Evolutionary conservation across 2,888 invertebrate genomes (phyloP).

Genomic region (Lithophane semibrunnea): DNA sequence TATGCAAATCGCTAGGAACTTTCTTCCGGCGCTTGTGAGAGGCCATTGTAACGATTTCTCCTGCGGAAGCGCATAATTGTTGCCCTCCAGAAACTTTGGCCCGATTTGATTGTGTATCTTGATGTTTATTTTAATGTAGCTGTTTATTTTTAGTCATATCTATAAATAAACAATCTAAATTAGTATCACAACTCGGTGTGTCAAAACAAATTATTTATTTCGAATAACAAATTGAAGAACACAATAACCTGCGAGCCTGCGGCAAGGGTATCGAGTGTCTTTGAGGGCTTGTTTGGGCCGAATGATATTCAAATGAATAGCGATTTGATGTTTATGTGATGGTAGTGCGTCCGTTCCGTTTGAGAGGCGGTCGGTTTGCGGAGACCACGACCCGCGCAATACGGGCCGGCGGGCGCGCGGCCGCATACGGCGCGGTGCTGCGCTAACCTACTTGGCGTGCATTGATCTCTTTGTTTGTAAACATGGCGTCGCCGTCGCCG

Average conservation of each 20-base stretch:
- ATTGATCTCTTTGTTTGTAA: slow-evolving; percentile 91
- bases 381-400: slow-evolving; percentile 89
- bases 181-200: slow-evolving; percentile 9
- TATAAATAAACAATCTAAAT: slow-evolving; percentile 43
- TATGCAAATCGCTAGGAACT: slow-evolving; percentile 89
- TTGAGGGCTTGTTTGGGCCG: slow-evolving; percentile 9
- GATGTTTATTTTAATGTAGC: slow-evolving; percentile 24
- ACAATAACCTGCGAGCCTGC: slow-evolving; percentile 5
- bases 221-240: slow-evolving; percentile 11
- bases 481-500: slow-evolving; percentile 84
- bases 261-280: slow-evolving; percentile 9
- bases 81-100: slow-evolving; percentile 74
- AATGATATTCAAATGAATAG: slow-evolving; percentile 36
- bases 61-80: slow-evolving; percentile 75
- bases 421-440: slow-evolving; percentile 77
- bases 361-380: slow-evolving; percentile 59
- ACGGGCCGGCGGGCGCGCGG: slow-evolving; percentile 72
- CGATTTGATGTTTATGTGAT: slow-evolving; percentile 41
- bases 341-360: slow-evolving; percentile 48
- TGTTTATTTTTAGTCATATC: slow-evolving; percentile 40
- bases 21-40: slow-evolving; percentile 86
- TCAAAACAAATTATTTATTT: slow-evolving; percentile 27
- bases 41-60: slow-evolving; percentile 88
- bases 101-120: slow-evolving; percentile 49
- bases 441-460: slow-evolving; percentile 89